A percentile compares a stretch with the other conserved stretches of the same genome.
phyloP scores from a whole-genome alignment of 2,113 vertebrate species.

The Podiceps cristatus region DNA sequence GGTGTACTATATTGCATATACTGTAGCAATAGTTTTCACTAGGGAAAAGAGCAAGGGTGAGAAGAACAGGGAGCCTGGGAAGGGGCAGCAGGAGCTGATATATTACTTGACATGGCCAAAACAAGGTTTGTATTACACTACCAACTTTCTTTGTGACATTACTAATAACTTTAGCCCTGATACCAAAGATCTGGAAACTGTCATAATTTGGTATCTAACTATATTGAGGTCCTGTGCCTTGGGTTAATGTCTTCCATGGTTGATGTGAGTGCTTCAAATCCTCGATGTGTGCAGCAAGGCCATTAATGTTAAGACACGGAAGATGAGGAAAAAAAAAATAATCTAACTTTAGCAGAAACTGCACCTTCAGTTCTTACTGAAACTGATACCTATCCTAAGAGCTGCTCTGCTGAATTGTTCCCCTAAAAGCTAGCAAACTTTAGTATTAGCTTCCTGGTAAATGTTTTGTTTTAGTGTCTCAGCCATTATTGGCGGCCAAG shows the following conservation, averaged over 20 bases:
- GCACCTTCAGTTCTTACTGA: not conserved
- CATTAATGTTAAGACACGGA: not conserved
- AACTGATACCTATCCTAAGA: not conserved
- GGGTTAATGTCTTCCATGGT: not conserved
- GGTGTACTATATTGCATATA: too few relatives aligned
- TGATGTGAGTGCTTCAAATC: not conserved
- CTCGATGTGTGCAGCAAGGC: not conserved
- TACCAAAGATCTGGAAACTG: not conserved
- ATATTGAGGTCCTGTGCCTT: not conserved
- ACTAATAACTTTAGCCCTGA: not conserved
- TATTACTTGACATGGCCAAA: not conserved
- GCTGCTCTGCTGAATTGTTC: not conserved
- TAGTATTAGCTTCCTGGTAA: not conserved
- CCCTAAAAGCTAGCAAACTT: not conserved
- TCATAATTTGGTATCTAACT: not conserved
- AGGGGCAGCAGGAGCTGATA: not conserved
- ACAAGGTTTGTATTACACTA: not conserved
- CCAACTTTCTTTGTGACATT: not conserved
- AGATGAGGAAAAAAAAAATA: not conserved
- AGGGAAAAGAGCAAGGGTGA: not conserved
- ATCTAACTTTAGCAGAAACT: not conserved
- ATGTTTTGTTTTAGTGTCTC: not conserved
- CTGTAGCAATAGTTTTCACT: not conserved
- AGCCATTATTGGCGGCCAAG: not conserved
- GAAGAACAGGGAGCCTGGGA: not conserved